Percentiles rank a stretch among this genome's conserved stretches.
These are phyloP conservation scores for Anthrax anthrax DNA, from an alignment of 2,888 invertebrate species.

Conservation along the genomic window DNA sequence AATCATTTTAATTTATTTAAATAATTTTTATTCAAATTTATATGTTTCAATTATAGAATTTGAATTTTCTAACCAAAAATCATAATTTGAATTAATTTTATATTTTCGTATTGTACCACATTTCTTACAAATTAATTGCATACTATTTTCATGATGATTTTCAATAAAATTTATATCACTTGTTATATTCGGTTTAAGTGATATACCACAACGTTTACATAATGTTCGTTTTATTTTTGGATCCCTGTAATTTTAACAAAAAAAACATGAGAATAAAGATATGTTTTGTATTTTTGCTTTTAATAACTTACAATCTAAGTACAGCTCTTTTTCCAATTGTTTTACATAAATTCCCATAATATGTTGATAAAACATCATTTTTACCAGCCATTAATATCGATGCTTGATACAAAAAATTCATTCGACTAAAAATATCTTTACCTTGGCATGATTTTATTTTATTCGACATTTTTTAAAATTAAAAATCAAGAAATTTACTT, in stretches of 20 bases:
- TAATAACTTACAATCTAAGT: slow-evolving; percentile 24
- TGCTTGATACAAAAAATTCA: slow-evolving; percentile 33
- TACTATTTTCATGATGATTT: slow-evolving; percentile 3
- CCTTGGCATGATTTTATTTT: slow-evolving; percentile 2
- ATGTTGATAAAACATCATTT: slow-evolving; percentile 24
- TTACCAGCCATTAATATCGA: slow-evolving; percentile 26
- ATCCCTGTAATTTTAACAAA: slow-evolving; percentile 18
- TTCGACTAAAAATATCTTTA: slow-evolving; percentile 22
- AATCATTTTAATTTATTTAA: too few relatives aligned
- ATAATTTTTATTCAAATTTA: neutral
- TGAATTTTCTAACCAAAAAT: slow-evolving; percentile 28
- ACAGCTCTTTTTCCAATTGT: slow-evolving; percentile 28
- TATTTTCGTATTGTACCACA: slow-evolving; percentile 23
- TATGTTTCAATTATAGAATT: slow-evolving; percentile 19
- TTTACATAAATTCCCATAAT: slow-evolving; percentile 28
- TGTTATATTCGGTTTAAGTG: slow-evolving; percentile 24
- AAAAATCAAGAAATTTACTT: too few relatives aligned
- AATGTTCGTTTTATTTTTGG: slow-evolving; percentile 28
- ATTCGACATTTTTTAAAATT: neutral
- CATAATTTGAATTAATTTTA: slow-evolving; percentile 19
- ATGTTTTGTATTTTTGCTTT: neutral
- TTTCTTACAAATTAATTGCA: slow-evolving; percentile 20
- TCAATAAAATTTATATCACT: slow-evolving; percentile 16
- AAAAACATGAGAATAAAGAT: too few relatives aligned
- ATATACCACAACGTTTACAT: slow-evolving; percentile 28